A percentile compares a stretch with the other conserved stretches of the same genome.
Conservation (phyloP, 2,888 invertebrate genomes). For the Dyspetes luteomarginatus region DNA sequence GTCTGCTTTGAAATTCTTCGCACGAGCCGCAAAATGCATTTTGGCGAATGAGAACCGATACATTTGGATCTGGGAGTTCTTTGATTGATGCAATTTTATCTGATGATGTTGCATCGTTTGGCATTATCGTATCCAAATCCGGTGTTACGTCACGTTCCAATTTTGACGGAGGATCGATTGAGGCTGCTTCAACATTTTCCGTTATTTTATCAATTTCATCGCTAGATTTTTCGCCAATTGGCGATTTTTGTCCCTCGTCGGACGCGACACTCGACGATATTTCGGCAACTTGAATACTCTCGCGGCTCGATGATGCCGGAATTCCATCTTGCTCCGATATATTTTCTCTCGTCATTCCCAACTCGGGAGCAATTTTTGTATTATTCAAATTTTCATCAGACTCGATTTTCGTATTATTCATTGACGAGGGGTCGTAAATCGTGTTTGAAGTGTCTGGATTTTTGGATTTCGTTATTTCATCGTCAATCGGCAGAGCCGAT, state of each 20-base stretch:
- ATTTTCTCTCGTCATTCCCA: background rate
- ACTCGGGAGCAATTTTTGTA: background rate
- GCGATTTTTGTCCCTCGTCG: conserved; percentile 59
- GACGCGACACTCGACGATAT: conserved; percentile 76
- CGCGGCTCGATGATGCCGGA: conserved; percentile 52
- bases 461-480: conserved; percentile 29
- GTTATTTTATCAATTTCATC: conserved; percentile 6
- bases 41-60: conserved; percentile 61
- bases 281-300: conserved; percentile 78
- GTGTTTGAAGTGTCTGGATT: conserved; percentile 50
- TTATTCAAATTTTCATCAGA: background rate
- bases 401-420: conserved; percentile 21
- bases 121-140: background rate
- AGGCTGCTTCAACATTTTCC: background rate
- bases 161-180: background rate
- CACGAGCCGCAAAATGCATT: conserved; percentile 68
- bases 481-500: conserved; percentile 2
- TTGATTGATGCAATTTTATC: conserved; percentile 7
- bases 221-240: conserved; percentile 54
- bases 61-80: background rate
- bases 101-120: conserved; percentile 35
- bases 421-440: conserved; percentile 19
- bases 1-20: conserved; percentile 65
- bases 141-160: background rate
- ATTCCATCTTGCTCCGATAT: no score